phyloP scores from a whole-genome alignment of 2,888 invertebrate species.

The Thymelicus lineola region DNA sequence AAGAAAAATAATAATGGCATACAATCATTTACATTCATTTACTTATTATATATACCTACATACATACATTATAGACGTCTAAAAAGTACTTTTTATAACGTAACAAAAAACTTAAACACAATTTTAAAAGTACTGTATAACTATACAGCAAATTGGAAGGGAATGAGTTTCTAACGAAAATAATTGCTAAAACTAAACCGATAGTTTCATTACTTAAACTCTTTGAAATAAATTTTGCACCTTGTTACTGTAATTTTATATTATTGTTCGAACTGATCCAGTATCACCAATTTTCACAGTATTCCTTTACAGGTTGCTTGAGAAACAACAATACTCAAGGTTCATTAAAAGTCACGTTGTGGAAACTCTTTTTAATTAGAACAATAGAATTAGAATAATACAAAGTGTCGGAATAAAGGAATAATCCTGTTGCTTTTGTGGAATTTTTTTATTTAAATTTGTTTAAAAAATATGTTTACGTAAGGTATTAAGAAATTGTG shows the following conservation, averaged over 20 bases:
- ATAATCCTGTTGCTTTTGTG: not conserved
- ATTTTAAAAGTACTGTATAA: too few species aligned
- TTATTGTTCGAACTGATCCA: conserved; percentile 31
- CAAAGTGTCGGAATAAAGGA: not conserved
- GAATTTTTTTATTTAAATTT: too few species aligned
- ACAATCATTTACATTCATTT: too few species aligned
- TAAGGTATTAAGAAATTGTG: too few species aligned
- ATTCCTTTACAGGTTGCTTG: conserved; percentile 31
- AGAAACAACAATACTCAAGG: conserved; percentile 28
- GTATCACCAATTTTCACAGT: conserved; percentile 25
- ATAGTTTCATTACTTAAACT: conserved; percentile 13
- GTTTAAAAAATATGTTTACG: too few species aligned
- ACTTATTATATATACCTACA: too few species aligned
- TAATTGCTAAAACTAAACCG: conserved; percentile 2
- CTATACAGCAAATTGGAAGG: not conserved
- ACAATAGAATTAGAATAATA: too few species aligned
- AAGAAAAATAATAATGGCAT: too few species aligned
- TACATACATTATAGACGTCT: too few species aligned
- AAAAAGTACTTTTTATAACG: too few species aligned
- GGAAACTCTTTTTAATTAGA: conserved; percentile 22
- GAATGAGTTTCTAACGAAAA: conserved; percentile 12
- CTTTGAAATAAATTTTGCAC: conserved; percentile 12
- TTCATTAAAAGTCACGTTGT: conserved; percentile 31
- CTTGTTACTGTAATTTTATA: conserved; percentile 28
- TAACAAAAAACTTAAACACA: too few species aligned